phyloP scores from a whole-genome alignment of 2,797 vertebrate genomes.

The Spinus pinus region DNA sequence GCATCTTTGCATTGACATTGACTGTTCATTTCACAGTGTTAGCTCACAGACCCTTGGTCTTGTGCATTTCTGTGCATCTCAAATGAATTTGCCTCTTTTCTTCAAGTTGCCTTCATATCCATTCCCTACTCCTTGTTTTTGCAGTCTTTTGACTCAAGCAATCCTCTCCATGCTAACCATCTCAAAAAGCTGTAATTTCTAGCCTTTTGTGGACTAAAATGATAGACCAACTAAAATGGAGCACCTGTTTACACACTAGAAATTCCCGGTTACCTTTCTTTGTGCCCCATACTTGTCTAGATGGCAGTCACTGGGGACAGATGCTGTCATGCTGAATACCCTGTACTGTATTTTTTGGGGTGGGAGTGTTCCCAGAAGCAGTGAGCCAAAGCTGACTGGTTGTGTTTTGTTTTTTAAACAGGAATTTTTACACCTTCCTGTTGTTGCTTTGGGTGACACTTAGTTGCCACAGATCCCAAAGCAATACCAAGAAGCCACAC shows the following conservation, averaged over 20 bases:
- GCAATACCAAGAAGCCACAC: neutral
- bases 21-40: neutral
- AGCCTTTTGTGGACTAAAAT: neutral
- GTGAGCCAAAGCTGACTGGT: neutral
- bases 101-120: neutral
- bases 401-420: neutral
- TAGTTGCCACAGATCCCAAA: accelerated
- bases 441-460: too few relatives aligned
- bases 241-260: accelerated
- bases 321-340: neutral
- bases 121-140: neutral
- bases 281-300: neutral
- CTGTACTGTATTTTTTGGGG: accelerated
- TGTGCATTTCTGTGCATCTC: neutral
- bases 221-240: neutral
- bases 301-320: accelerated
- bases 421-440: neutral
- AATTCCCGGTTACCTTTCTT: neutral
- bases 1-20: neutral
- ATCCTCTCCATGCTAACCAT: neutral
- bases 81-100: neutral
- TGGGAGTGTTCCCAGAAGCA: neutral
- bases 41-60: neutral
- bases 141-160: neutral
- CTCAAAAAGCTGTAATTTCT: neutral